Percentiles rank a stretch among this genome's conserved stretches.
Evolutionary conservation across 2,888 invertebrate genomes (phyloP).

Genomic region (Drosophila conformis): DNA sequence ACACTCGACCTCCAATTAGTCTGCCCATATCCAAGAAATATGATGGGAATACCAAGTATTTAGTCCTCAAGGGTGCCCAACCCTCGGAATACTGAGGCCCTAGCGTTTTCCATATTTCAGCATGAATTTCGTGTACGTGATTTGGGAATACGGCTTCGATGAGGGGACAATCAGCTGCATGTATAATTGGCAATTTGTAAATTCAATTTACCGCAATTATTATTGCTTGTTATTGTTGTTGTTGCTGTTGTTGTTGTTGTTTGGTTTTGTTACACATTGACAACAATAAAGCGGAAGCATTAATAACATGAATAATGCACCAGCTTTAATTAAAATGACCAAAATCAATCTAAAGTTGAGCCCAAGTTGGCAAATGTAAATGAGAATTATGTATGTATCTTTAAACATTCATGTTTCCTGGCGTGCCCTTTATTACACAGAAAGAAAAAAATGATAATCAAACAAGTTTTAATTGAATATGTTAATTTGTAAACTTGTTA

Average conservation of each 20-base stretch:
- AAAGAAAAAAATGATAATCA: background rate
- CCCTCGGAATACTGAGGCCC: too few relatives aligned
- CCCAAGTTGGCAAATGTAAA: slow-evolving; percentile 22
- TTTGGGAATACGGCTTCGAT: slow-evolving; percentile 1
- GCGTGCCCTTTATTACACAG: background rate
- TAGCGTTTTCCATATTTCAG: background rate
- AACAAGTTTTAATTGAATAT: background rate
- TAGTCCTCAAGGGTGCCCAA: background rate
- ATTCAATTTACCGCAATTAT: slow-evolving; percentile 59
- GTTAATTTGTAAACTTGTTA: background rate
- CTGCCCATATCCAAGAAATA: background rate
- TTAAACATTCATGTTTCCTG: too few relatives aligned
- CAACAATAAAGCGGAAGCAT: slow-evolving; percentile 16
- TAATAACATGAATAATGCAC: slow-evolving; percentile 56
- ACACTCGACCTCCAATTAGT: background rate
- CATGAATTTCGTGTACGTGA: slow-evolving; percentile 2
- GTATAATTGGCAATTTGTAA: slow-evolving; percentile 56
- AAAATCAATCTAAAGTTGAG: slow-evolving; percentile 10
- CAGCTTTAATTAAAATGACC: slow-evolving; percentile 45
- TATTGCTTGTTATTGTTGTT: slow-evolving; percentile 4
- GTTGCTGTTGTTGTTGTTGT: slow-evolving; percentile 3
- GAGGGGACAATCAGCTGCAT: slow-evolving; percentile 21
- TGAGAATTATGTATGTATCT: background rate
- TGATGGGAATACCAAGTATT: background rate
- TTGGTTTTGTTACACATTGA: slow-evolving; percentile 6